Percentiles rank a stretch among this genome's conserved stretches.
Evolutionary conservation across 2,113 vertebrate genomes (phyloP).

Genomic region (Tupaia tana): DNA sequence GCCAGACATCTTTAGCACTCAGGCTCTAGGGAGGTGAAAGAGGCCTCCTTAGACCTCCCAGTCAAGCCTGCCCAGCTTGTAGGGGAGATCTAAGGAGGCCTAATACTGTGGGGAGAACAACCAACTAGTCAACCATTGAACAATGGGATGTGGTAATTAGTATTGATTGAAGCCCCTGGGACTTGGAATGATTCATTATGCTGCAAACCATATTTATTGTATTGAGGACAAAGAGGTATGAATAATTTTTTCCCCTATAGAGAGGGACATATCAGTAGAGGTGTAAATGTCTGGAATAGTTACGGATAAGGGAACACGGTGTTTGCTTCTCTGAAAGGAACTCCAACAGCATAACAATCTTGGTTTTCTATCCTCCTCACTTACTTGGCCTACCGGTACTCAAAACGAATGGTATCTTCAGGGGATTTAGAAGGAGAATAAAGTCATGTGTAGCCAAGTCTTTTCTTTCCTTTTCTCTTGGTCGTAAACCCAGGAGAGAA

Average conservation of each 20-base stretch:
- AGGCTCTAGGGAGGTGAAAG: not conserved
- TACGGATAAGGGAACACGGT: not conserved
- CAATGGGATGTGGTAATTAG: not conserved
- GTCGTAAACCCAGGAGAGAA: not conserved
- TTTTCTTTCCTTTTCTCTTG: not conserved
- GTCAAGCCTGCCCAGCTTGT: not conserved
- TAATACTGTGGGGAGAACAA: not conserved
- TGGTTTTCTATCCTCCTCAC: not conserved
- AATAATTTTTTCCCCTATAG: not conserved
- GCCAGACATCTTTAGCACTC: rapidly evolving
- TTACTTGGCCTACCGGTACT: not conserved
- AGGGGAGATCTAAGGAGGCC: too few relatives aligned
- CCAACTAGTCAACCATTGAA: not conserved
- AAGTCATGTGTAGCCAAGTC: not conserved
- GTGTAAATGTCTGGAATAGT: not conserved
- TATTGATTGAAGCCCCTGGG: not conserved
- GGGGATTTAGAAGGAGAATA: not conserved
- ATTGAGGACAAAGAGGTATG: not conserved
- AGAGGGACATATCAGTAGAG: not conserved
- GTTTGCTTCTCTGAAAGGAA: slow-evolving; percentile 26
- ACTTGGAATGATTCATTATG: not conserved
- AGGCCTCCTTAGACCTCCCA: not conserved
- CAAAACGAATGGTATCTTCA: not conserved
- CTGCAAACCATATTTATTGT: not conserved
- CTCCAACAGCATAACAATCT: not conserved